Evolutionary conservation across 2,113 vertebrate species (phyloP).

Genomic region (Tragelaphus scriptus): DNA sequence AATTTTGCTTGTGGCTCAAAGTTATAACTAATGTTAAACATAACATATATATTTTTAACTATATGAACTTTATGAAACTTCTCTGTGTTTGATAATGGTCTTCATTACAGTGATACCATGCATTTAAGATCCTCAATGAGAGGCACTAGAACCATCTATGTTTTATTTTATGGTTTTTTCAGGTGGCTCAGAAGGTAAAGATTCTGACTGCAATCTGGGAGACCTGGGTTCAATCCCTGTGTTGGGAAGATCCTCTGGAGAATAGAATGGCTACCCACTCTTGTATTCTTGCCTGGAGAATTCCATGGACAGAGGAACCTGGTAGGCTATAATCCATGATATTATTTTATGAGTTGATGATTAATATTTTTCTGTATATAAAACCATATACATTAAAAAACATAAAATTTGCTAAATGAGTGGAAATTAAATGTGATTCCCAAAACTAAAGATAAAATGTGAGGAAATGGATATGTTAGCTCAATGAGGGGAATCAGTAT

Average conservation of each 20-base stretch:
- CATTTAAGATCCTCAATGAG: neutral
- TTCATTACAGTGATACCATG: neutral
- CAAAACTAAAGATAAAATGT: neutral
- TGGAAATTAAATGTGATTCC: neutral
- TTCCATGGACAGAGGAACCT: neutral
- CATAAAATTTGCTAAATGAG: neutral
- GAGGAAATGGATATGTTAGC: neutral
- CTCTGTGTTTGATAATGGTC: neutral
- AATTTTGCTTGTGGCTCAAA: neutral
- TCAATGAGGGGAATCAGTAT: neutral
- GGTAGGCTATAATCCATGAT: neutral
- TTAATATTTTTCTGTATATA: neutral
- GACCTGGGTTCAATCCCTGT: neutral
- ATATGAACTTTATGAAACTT: neutral
- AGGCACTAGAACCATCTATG: neutral
- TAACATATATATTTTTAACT: neutral
- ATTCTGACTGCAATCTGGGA: neutral
- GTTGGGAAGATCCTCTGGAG: neutral
- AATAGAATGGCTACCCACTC: neutral
- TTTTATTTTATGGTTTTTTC: neutral
- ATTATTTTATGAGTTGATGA: neutral
- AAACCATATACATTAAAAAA: neutral
- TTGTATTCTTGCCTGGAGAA: neutral
- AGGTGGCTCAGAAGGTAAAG: neutral
- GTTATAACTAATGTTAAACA: neutral